These are phyloP conservation scores for Miltochrista miniata DNA, from an alignment of 2,888 invertebrate species.

Conservation along the genomic window DNA sequence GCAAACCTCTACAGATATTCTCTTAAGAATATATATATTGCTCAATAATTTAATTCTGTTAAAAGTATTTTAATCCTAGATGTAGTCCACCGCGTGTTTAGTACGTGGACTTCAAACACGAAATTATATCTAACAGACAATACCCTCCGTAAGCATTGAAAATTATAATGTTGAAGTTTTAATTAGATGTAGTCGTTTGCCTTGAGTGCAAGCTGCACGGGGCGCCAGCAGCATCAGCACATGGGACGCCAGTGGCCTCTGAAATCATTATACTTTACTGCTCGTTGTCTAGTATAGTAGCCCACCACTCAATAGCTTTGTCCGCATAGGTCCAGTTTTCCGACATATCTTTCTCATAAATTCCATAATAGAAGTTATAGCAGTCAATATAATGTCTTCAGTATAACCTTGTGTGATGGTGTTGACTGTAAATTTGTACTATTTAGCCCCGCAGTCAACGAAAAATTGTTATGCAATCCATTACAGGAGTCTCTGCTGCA, in stretches of 20 bases:
- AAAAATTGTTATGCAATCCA: conserved; percentile 80
- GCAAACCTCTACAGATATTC: conserved; percentile 82
- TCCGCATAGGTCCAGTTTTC: conserved; percentile 38
- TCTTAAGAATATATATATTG: conserved; percentile 75
- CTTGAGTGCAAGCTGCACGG: conserved; percentile 67
- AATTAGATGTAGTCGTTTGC: conserved; percentile 80
- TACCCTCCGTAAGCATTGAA: conserved; percentile 79
- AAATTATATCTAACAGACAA: conserved; percentile 82
- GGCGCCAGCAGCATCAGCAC: conserved; percentile 64
- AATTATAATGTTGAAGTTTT: conserved; percentile 69
- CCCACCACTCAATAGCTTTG: conserved; percentile 36
- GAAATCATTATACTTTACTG: conserved; percentile 62
- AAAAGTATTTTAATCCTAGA: conserved; percentile 78
- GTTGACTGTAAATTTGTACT: conserved; percentile 65
- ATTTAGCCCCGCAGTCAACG: conserved; percentile 81
- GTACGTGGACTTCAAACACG: conserved; percentile 72
- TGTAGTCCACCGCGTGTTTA: conserved; percentile 73
- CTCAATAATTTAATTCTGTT: conserved; percentile 83
- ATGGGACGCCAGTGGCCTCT: conserved; percentile 53
- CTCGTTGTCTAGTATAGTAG: conserved; percentile 31
- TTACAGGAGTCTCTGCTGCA: conserved; percentile 84
- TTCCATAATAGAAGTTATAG: conserved; percentile 37
- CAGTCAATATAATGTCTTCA: conserved; percentile 65
- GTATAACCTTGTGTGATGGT: conserved; percentile 67
- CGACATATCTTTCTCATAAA: conserved; percentile 41